Evolutionary conservation across 2,113 vertebrate species (phyloP), one percentile per base, ranked within the genome.

Genomic region (Leuciscus idus): DNA sequence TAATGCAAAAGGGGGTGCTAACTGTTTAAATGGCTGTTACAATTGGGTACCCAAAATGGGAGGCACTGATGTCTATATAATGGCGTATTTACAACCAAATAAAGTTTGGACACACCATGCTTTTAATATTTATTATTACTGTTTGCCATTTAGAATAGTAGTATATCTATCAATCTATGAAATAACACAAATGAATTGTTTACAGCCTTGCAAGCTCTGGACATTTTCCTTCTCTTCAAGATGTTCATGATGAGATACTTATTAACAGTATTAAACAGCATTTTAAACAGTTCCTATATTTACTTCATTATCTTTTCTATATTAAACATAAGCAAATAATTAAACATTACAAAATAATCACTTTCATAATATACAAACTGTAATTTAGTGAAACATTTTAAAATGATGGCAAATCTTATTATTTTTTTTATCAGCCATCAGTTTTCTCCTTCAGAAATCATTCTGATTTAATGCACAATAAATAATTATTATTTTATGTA

Each of bases 1-100:
- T 94, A 92, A 93, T 93, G 93, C 88, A 89, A 93, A 88, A 90
- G 89, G 92, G 89, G 87, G 50, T 59, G 86, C 84, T 43, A 80
- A 90, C 83, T 82, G 88, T 77, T 77, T 86, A 89, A 88, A 62
- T 90, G 84, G 87, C 83, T 79, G 78, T 13, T 84, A n/a, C 23
- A n/a, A 72, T 39, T 12, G 9, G 12, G 43, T 17, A 7, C 13
- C n/a, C 3, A 75, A 73, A 43, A 73, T 73, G 70, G 21, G 23
- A 43, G 10, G 12, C 70, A 6, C 21, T 43, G 70, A 43, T 43
- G 33, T 26, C 21, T 80, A 57, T 0, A 79, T 79, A n/a, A 79
- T 43, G 7, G 6, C 36, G 11, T 43, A 43, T 80, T 80, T 39
- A 80, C 21, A 43, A 73, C 36, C 36, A 43, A 10, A n/a, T 43